Evolutionary conservation across 2,797 vertebrate genomes (phyloP), one percentile per base, ranked within the genome.

Genomic region (Orientallactaga sibirica): DNA sequence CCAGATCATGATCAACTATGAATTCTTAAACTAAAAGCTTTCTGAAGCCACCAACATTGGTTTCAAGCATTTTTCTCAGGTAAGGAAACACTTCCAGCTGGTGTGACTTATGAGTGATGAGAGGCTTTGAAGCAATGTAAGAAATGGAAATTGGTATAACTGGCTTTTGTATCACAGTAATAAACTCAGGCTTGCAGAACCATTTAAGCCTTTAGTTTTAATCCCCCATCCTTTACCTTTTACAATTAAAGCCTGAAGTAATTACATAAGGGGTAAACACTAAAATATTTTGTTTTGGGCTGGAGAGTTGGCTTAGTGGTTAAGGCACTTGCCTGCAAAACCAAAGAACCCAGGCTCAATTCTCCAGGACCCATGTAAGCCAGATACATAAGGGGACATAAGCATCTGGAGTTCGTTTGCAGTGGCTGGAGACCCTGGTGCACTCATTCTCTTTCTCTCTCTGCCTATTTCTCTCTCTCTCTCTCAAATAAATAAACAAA

Each of bases 241-340:
- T 90, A 86, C 27, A 96, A 91, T 88, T 87, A 68, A 93, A 92
- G 1, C 58, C 75, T 16, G 24, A 96, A 96, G 95, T 95, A 82
- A 91, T 92, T 95, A 61, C 71, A 73, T 29, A 62, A 18, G 58
- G 68, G 75, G 88, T 80, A 96, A 97, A 95, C 19, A 92, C 80
- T 94, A 80, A 96, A 74, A 85, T 33, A 0, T 37, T 43, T 62
- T 86, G 67, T 19, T 48, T 48, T 48, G 48, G 48, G 48, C 48
- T 48, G 10, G 7, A 7, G 48, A 48, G 48, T 8, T 7, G 48
- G 48, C 48, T 48, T 8, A 48, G 48, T 10, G 10, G 48, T 48
- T 48, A 48, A 48, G 48, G 48, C 48, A 48, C 48, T 48, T 48
- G 48, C 48, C 48, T 48, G 48, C 8, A 48, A 48, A 48, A 10